phyloP scores from a whole-genome alignment of 2,888 invertebrate species.

The Pterostichus niger region DNA sequence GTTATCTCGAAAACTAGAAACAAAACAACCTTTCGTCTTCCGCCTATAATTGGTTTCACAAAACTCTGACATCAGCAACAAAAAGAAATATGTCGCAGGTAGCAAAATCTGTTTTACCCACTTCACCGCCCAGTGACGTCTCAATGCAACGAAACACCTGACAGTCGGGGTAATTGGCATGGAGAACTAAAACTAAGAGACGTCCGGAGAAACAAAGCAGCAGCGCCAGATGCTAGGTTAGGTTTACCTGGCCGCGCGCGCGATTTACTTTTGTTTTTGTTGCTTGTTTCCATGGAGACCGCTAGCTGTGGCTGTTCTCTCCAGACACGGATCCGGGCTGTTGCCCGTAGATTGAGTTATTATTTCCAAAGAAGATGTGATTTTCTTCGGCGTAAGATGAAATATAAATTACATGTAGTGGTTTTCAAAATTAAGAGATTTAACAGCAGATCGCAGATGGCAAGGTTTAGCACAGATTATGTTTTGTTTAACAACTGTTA shows the following conservation, averaged over 20 bases:
- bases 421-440: constrained; percentile 47
- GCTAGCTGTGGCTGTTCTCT: constrained; percentile 2
- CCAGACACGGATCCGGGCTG: constrained; percentile 44
- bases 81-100: constrained; percentile 50
- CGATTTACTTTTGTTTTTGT: constrained; percentile 54
- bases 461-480: too few relatives aligned
- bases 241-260: constrained; percentile 52
- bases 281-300: constrained; percentile 36
- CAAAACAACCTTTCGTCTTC: constrained; percentile 40
- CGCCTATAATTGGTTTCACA: constrained; percentile 47
- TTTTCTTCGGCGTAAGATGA: constrained; percentile 31
- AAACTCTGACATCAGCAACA: constrained; percentile 45
- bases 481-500: too few relatives aligned
- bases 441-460: constrained; percentile 18
- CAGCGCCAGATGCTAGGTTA: constrained; percentile 45
- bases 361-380: constrained; percentile 54
- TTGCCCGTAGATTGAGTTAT: constrained; percentile 61
- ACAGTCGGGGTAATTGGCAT: constrained; percentile 62
- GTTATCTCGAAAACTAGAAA: constrained; percentile 43
- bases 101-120: constrained; percentile 60
- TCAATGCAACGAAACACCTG: constrained; percentile 63
- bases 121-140: constrained; percentile 43
- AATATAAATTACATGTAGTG: constrained; percentile 49
- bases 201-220: constrained; percentile 55
- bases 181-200: constrained; percentile 47